Evolutionary conservation across 2,797 vertebrate species (phyloP).

Genomic region (Tapirus indicus): DNA sequence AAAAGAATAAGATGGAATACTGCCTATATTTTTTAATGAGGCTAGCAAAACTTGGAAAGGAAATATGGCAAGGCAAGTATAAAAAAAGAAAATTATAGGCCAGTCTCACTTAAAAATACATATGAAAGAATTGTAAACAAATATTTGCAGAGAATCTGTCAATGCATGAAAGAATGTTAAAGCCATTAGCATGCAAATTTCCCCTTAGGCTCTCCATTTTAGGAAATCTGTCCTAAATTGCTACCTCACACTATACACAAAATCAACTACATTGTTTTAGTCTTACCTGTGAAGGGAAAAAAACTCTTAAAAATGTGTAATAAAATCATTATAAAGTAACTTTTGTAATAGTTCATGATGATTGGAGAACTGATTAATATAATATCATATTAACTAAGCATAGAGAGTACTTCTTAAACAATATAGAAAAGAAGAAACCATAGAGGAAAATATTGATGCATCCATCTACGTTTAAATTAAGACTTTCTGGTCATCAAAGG

Average conservation of each 20-base stretch:
- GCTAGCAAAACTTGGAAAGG: no score
- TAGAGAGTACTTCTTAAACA: background rate
- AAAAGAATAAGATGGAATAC: background rate
- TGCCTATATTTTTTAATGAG: no score
- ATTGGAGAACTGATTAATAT: background rate
- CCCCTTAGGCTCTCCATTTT: background rate
- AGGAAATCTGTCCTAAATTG: background rate
- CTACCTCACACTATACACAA: background rate
- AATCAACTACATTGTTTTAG: background rate
- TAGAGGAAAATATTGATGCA: background rate
- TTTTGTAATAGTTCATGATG: background rate
- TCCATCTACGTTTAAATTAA: background rate
- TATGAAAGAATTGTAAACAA: background rate
- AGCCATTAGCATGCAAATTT: background rate
- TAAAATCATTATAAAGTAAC: background rate
- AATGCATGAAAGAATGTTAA: background rate
- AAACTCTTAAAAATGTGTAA: background rate
- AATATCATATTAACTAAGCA: background rate
- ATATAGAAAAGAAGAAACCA: background rate
- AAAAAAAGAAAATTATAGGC: no score
- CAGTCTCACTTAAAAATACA: background rate
- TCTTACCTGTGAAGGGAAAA: background rate
- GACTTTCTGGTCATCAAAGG: background rate
- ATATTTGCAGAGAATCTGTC: background rate
- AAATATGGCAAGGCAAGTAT: no score